These are phyloP conservation scores for Pelobates cultripes DNA, from an alignment of 2,797 vertebrate species.

Conservation along the genomic window DNA sequence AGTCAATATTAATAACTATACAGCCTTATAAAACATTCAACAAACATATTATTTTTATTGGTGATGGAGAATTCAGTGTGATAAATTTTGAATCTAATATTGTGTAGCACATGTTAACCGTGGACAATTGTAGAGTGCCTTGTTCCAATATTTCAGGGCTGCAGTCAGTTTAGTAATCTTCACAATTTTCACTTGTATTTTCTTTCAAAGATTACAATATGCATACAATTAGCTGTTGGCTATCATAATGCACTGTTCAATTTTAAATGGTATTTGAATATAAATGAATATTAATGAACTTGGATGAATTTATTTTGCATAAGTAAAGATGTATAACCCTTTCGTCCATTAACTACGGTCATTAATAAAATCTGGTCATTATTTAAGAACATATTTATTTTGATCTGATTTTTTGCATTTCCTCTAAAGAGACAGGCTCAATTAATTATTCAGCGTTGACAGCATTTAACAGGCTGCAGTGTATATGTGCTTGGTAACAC, in stretches of 20 bases:
- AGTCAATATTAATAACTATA: too few species aligned
- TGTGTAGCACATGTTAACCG: slow-evolving; percentile 27
- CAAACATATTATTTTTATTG: too few species aligned
- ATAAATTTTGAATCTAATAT: too few species aligned
- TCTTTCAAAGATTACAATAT: slow-evolving; percentile 75
- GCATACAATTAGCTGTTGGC: slow-evolving; percentile 79
- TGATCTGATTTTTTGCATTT: slow-evolving; percentile 68
- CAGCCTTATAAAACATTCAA: too few species aligned
- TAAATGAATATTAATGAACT: slow-evolving; percentile 87
- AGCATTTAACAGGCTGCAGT: slow-evolving; percentile 50
- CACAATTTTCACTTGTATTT: slow-evolving; percentile 61
- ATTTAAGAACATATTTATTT: slow-evolving; percentile 67
- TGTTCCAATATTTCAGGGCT: slow-evolving; percentile 62
- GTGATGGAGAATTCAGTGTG: too few species aligned
- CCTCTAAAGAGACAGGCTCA: slow-evolving; percentile 63
- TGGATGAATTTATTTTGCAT: slow-evolving; percentile 85
- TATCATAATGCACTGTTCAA: slow-evolving; percentile 81
- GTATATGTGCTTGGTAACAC: slow-evolving; percentile 54
- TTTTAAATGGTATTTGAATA: slow-evolving; percentile 82
- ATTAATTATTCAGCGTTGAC: slow-evolving; percentile 62
- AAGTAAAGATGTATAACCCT: slow-evolving; percentile 79
- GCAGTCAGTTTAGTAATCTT: slow-evolving; percentile 69
- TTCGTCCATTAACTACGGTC: slow-evolving; percentile 71
- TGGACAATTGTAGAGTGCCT: not conserved
- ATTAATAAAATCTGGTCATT: slow-evolving; percentile 73